A percentile compares a stretch with the other conserved stretches of the same genome.
phyloP scores from a whole-genome alignment of 2,113 vertebrate species.

The Pangasianodon hypophthalmus region DNA sequence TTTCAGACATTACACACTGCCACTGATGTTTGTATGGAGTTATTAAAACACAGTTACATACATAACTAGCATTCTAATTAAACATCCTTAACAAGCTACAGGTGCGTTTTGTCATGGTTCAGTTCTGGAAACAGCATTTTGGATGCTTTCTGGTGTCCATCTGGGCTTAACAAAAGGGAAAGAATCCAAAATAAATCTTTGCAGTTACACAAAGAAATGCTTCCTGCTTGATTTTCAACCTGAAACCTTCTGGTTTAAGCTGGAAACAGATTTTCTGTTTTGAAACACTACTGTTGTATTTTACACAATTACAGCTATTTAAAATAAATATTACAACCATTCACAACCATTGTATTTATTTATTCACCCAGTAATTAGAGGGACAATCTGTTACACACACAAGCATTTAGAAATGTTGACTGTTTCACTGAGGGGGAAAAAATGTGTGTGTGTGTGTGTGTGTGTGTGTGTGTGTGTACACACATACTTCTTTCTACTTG shows the following conservation, averaged over 20 bases:
- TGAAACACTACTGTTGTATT: background rate
- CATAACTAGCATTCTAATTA: background rate
- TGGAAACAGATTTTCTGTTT: background rate
- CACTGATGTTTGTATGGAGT: background rate
- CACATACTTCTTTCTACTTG: background rate
- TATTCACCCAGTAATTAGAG: background rate
- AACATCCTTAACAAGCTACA: background rate
- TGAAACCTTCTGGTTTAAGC: background rate
- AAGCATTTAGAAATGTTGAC: background rate
- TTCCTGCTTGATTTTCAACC: background rate
- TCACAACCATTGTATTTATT: background rate
- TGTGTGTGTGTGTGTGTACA: background rate
- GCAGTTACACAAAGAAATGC: background rate
- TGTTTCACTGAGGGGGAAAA: background rate
- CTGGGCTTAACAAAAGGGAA: background rate
- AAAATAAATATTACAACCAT: slow-evolving; percentile 9
- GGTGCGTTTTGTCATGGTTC: background rate
- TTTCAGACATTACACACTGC: too few species aligned
- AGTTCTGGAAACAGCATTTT: background rate
- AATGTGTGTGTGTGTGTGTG: background rate
- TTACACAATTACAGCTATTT: background rate
- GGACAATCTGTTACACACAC: background rate
- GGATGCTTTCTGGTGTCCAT: background rate
- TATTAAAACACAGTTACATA: background rate
- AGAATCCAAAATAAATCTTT: background rate